Conservation (phyloP, 1,140 invertebrate genomes). For the Sesamia nonagrioides region DNA sequence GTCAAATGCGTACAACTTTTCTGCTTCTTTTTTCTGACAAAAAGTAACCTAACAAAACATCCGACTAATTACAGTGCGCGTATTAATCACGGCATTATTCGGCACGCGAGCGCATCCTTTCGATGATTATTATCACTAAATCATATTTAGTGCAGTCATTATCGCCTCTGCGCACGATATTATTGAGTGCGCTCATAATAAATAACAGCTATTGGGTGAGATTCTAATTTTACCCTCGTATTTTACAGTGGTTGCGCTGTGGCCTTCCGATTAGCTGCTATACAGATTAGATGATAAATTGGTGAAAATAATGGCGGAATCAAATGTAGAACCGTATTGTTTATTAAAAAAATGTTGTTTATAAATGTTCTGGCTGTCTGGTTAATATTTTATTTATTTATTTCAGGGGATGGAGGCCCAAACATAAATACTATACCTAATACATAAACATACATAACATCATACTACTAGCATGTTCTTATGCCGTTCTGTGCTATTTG, state of each 20-base stretch:
- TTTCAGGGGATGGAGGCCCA: too few species aligned
- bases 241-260: slow-evolving; percentile 58
- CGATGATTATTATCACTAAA: slow-evolving; percentile 74
- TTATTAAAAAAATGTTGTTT: too few species aligned
- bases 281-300: slow-evolving; percentile 50
- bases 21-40: neutral
- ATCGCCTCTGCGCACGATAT: slow-evolving; percentile 63
- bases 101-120: slow-evolving; percentile 42
- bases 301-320: neutral
- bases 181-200: slow-evolving; percentile 75
- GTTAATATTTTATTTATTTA: neutral
- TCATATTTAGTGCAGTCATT: slow-evolving; percentile 82
- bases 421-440: too few species aligned
- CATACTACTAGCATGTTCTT: too few species aligned
- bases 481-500: too few species aligned
- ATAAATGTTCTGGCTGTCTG: too few species aligned
- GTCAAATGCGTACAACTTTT: neutral
- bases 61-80: slow-evolving; percentile 47
- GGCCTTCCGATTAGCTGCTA: slow-evolving; percentile 32
- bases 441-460: too few species aligned
- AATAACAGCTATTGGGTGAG: slow-evolving; percentile 68
- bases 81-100: slow-evolving; percentile 53
- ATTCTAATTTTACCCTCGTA: slow-evolving; percentile 67
- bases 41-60: neutral
- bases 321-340: neutral